Evolutionary conservation across 2,888 invertebrate species (phyloP).

Genomic region (Euclidia mi): DNA sequence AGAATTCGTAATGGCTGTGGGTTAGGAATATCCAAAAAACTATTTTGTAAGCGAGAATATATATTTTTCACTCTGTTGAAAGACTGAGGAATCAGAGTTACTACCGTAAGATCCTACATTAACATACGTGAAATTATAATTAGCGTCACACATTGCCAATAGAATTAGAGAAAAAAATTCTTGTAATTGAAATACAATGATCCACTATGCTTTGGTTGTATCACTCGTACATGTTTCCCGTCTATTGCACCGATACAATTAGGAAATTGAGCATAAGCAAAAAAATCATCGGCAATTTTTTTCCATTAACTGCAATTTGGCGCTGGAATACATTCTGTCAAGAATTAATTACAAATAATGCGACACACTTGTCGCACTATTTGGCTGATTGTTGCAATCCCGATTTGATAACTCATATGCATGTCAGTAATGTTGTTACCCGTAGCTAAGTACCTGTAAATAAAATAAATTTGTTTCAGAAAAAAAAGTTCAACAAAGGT

Average conservation of each 20-base stretch:
- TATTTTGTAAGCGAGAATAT: conserved; percentile 17
- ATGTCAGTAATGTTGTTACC: conserved; percentile 21
- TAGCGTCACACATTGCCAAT: conserved; percentile 35
- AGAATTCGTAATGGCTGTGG: conserved; percentile 12
- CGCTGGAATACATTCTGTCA: conserved; percentile 24
- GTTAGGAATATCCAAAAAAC: conserved; percentile 12
- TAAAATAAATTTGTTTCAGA: no score
- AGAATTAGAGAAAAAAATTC: conserved; percentile 38
- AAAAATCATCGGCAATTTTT: conserved; percentile 9
- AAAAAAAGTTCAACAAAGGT: no score
- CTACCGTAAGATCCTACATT: conserved; percentile 34
- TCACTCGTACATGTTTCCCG: conserved; percentile 18
- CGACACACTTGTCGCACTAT: conserved; percentile 29
- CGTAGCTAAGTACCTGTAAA: conserved; percentile 9
- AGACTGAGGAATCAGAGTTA: conserved; percentile 23
- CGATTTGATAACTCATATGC: conserved; percentile 21
- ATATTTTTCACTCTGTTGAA: conserved; percentile 11
- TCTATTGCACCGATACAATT: conserved; percentile 50
- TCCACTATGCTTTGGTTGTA: conserved; percentile 22
- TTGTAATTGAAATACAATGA: conserved; percentile 38
- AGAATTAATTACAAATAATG: conserved; percentile 20
- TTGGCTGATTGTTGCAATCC: conserved; percentile 21
- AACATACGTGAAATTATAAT: conserved; percentile 33
- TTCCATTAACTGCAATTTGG: conserved; percentile 8
- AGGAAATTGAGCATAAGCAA: conserved; percentile 8